Conservation (phyloP, 2,113 vertebrate genomes). For the Diglossa brunneiventris region DNA sequence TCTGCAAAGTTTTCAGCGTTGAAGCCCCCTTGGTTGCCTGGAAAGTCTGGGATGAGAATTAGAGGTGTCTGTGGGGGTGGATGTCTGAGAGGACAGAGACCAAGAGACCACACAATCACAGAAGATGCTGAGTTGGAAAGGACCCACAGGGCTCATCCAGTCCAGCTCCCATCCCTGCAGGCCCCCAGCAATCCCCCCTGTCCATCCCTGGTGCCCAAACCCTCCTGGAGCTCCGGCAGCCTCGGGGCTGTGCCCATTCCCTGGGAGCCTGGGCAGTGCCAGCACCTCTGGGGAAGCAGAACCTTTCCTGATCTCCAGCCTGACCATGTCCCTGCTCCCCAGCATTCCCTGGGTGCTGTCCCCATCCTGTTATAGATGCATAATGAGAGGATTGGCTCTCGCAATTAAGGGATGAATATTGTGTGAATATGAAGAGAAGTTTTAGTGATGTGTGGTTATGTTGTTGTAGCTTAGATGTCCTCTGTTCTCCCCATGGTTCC, state of each 20-base stretch:
- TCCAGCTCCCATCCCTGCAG: background rate
- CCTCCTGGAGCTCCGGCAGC: background rate
- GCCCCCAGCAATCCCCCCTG: background rate
- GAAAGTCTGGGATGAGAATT: background rate
- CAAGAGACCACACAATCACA: background rate
- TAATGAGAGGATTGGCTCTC: no score
- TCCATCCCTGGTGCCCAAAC: background rate
- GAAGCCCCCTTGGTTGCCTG: background rate
- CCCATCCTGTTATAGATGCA: no score
- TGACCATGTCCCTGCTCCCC: no score
- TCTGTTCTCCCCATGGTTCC: no score
- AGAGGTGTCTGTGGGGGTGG: background rate
- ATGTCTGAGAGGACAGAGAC: background rate
- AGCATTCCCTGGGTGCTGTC: no score
- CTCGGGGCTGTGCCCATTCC: background rate
- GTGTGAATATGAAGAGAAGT: no score
- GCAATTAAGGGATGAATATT: no score
- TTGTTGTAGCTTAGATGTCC: no score
- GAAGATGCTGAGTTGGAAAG: background rate
- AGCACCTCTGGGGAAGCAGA: background rate
- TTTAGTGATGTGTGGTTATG: no score
- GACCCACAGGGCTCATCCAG: rapidly evolving
- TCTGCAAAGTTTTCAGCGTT: background rate
- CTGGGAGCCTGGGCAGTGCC: background rate
- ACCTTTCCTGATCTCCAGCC: background rate